Evolutionary conservation across 2,888 invertebrate genomes (phyloP), one percentile per base, ranked within the genome.

Genomic region (Lasius platythorax): DNA sequence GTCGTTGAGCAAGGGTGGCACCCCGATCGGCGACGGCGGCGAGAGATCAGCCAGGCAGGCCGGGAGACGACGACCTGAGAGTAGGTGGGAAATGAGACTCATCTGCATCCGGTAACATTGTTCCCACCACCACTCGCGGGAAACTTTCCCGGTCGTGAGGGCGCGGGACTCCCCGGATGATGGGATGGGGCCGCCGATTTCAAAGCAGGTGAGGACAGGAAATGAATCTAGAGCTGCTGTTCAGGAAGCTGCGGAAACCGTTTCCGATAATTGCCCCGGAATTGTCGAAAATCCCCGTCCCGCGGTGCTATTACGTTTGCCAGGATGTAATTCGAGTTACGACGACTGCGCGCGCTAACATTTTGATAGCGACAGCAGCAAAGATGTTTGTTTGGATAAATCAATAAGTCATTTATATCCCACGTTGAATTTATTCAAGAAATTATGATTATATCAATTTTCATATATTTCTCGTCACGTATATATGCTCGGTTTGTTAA

Each of bases 251-350:
- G 88, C 70, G 91, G 89, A 90, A 89, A 90, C 89, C 89, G 87
- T 87, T 87, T 91, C 78, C 87, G 90, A 93, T 93, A 94, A 94
- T 94, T 93, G 93, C 90, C 87, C 84, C 86, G 88, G 90, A 92
- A 91, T 93, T 91, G 93, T 89, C 90, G 91, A 92, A 93, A 94
- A 93, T 88, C 74, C 73, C 67, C 68, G 40, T 28, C 28, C 28
- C 78, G 67, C 85, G 63, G 50, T 30, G 50, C 76, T 66, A 67
- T 86, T 37, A 75, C 81, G 63, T 78, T 85, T 64, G 67, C 50
- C 82, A 40, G 28, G 66, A 50, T 63, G 40, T 58, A 68, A 83
- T 76, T 82, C 30, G 56, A 72, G 18, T 56, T 67, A 73, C 33
- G 53, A 30, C 18, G 68, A n/a, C 40, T 78, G 40, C 12, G 53